Base-by-base conservation (phyloP, 2,888 invertebrate genomes). In the Copidosoma aretas region DNA sequence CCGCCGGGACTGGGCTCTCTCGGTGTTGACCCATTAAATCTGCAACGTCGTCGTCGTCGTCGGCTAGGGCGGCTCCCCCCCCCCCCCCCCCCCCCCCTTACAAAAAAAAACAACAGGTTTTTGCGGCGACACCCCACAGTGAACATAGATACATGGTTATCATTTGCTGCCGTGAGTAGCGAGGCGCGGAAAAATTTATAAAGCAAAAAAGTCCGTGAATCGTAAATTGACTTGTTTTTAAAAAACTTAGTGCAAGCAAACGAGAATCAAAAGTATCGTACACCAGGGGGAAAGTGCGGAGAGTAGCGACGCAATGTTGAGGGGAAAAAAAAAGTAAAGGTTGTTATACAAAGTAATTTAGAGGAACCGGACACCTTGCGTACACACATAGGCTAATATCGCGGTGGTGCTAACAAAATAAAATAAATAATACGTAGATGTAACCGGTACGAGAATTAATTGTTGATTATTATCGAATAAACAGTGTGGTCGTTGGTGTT, bases 261-360 rank as follows among this genome's bases (percentile, higher is more conserved):
- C 74, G 77, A 75, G 75, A 82, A 82, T 81, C 80, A 81, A 82
- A 82, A 72, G 77, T 77, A 79, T 32, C 3, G 32, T 32, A 32
- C 32, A 32, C 32, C n/a, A n/a, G n/a, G 8, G 32, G 73, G 62
- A 70, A 57, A 49, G 46, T 10, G 3, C 19, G 25, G 46, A 21
- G 3, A 54, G 8, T 5, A 8, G 8, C 8, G 32, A 32, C 32
- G 32, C 32, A 8, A 32, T 8, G 3, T 32, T 32, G 32, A 8
- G 32, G 15, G 17, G 14, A 43, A n/a, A 25, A 73, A 70, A 60
- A 74, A 65, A 74, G 71, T 70, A 68, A 66, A 52, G 54, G 32
- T 32, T 8, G 8, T 32, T 32, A 8, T 32, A 32, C 32, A 67
- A 64, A 54, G 3, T 46, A 46, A 57, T 54, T 60, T 64, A 61